Base-by-base conservation (phyloP, 2,797 vertebrate species). In the Sparus aurata region DNA sequence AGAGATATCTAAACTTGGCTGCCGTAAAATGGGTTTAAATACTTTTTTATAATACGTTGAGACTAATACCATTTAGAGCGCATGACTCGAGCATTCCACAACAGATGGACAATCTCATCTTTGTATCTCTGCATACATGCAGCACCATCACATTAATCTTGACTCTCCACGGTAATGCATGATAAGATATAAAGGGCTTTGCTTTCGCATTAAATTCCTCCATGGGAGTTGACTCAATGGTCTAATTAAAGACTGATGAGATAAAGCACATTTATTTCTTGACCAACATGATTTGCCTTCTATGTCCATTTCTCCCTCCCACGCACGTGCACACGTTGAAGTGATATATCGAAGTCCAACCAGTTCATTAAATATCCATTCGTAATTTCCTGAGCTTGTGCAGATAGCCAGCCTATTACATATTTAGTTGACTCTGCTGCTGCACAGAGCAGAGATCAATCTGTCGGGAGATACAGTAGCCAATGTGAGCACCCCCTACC, bases 331-430 rank as follows among this genome's bases (percentile, higher is more conserved):
- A 71, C 58, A 57, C 69, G 77, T 65, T 61, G 23, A 73, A 82
- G 80, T 92, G 85, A 92, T 90, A 77, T 86, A 91, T 91, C 68
- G 58, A 81, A 78, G 72, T 61, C 80, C 83, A 78, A 85, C 77
- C 70, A 84, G 78, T 86, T 91, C 87, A 92, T 93, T 92, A 87
- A 91, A 89, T 87, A 89, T 90, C 91, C 84, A 92, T 91, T 86
- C 17, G 82, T 90, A 86, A 91, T 92, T 92, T 91, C 85, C 89
- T 81, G 69, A 81, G 84, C 82, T 73, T 82, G 80, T 73, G 73
- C 75, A 90, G 87, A 92, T 86, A 83, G 85, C 61, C 64, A 20
- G 68, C 76, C 59, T 79, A 84, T 91, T 91, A 87, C 80, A 91
- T 85, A 89, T 90, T 92, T 90, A 89, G 87, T 85, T 49, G 75